phyloP scores from a whole-genome alignment of 2,797 vertebrate species.

The Propithecus deckenii region DNA sequence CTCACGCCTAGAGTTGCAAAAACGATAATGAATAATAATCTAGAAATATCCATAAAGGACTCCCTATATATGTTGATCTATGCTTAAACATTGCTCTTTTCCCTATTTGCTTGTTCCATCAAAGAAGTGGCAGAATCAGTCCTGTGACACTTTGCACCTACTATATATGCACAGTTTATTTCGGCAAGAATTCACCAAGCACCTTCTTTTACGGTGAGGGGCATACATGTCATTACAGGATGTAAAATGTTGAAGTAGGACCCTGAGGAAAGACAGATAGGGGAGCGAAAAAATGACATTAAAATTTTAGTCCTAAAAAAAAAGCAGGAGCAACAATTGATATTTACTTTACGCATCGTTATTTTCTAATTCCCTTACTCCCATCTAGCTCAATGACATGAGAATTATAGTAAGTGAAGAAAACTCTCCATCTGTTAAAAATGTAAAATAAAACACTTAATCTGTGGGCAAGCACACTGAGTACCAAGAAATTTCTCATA shows the following conservation, averaged over 20 bases:
- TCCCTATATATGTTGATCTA: not conserved
- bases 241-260: conserved; percentile 57
- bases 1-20: conserved; percentile 52
- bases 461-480: conserved; percentile 71
- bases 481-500: conserved; percentile 67
- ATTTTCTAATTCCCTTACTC: conserved; percentile 69
- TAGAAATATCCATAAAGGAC: not conserved
- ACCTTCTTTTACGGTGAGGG: not conserved
- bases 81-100: not conserved
- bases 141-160: not conserved
- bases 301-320: conserved; percentile 6
- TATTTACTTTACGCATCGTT: conserved; percentile 69
- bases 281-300: not conserved
- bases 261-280: conserved; percentile 27
- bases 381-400: conserved; percentile 41
- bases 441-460: conserved; percentile 76
- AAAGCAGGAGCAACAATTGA: conserved; percentile 69
- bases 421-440: conserved; percentile 73
- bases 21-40: conserved; percentile 45
- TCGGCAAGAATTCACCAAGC: not conserved
- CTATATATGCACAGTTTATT: not conserved
- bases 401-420: conserved; percentile 74
- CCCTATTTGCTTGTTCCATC: not conserved
- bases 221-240: not conserved
- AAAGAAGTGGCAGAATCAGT: conserved; percentile 10